A percentile compares a stretch with the other conserved stretches of the same genome.
Evolutionary conservation across 2,888 invertebrate genomes (phyloP).

Genomic region (Leucania comma): DNA sequence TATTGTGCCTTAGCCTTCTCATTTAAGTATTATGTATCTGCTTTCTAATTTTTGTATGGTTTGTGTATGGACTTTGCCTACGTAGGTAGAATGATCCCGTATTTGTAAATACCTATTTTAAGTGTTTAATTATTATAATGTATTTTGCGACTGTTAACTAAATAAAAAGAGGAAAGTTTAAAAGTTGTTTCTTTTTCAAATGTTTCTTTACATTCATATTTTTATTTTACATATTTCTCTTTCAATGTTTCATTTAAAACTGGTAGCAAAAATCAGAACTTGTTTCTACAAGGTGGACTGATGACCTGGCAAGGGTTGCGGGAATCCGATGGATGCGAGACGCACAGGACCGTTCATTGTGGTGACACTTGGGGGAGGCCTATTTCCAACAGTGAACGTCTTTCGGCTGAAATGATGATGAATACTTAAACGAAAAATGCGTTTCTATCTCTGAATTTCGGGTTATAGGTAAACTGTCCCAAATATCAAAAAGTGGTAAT

Average conservation of each 20-base stretch:
- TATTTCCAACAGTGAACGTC: too few relatives aligned
- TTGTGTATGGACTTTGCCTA: slow-evolving; percentile 89
- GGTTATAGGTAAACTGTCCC: too few relatives aligned
- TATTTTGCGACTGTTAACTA: slow-evolving; percentile 90
- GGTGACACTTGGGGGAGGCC: too few relatives aligned
- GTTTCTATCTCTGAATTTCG: too few relatives aligned
- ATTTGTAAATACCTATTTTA: slow-evolving; percentile 89
- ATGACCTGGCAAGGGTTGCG: too few relatives aligned
- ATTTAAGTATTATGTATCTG: slow-evolving; percentile 78
- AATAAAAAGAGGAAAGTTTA: slow-evolving; percentile 85
- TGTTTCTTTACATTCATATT: not conserved
- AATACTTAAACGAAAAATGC: too few relatives aligned
- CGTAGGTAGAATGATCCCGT: slow-evolving; percentile 88
- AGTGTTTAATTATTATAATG: slow-evolving; percentile 84
- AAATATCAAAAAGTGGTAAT: too few relatives aligned
- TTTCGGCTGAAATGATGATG: too few relatives aligned
- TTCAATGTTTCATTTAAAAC: not conserved
- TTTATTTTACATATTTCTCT: not conserved
- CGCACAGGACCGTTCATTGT: too few relatives aligned
- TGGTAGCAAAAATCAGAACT: too few relatives aligned
- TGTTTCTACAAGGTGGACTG: too few relatives aligned
- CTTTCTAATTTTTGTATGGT: slow-evolving; percentile 87
- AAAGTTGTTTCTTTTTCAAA: slow-evolving; percentile 66
- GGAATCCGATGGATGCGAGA: too few relatives aligned
- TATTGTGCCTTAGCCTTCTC: slow-evolving; percentile 69